Base-by-base conservation (phyloP, 2,113 vertebrate genomes). In the Tenebrosternarchus preto region DNA sequence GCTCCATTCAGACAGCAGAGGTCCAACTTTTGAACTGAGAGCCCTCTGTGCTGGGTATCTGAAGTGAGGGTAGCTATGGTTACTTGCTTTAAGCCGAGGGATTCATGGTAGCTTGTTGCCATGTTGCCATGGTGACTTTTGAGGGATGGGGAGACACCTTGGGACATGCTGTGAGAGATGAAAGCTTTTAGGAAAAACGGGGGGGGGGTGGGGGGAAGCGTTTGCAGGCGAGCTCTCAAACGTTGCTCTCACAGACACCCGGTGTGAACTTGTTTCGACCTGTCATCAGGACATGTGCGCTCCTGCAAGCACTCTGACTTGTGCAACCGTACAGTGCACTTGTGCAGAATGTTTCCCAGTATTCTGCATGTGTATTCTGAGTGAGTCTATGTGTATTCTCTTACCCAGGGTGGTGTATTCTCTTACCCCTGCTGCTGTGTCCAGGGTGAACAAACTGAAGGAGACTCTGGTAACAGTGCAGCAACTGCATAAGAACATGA, bases 391-490 rank as follows among this genome's bases (percentile, higher is more conserved):
- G 55, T 55, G 22, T 71, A 46, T 8, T 24, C n/a, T 71, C 17
- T 72, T 50, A 24, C 4, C 22, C 66, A n/a, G n/a, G n/a, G n/a
- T n/a, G n/a, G n/a, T n/a, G n/a, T n/a, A n/a, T 8, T 46, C 22
- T 66, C 16, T 46, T 19, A 17, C 24, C 1, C 15, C 5, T 57
- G 2, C 39, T 7, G 6, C 50, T 82, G 29, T 71, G 20, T 71
- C 70, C 87, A 99, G 98, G 91, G 96, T 97, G 92, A 96, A 95
- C 90, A 97, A 97, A 87, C 91, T 98, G 92, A 96, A 95, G 91
- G 96, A 96, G 88, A 97, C 95, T 0, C 93, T 95, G 89, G 90
- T 91, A 85, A 93, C 93, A 22, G 92, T 96, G 86, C 96, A 97
- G 87, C 94, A 94, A 82, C 88, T 99, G 85, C 96, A 98, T 89